A percentile compares a stretch with the other conserved stretches of the same genome.
Conservation (phyloP, 2,888 invertebrate genomes). For the Andrena haemorrhoa region DNA sequence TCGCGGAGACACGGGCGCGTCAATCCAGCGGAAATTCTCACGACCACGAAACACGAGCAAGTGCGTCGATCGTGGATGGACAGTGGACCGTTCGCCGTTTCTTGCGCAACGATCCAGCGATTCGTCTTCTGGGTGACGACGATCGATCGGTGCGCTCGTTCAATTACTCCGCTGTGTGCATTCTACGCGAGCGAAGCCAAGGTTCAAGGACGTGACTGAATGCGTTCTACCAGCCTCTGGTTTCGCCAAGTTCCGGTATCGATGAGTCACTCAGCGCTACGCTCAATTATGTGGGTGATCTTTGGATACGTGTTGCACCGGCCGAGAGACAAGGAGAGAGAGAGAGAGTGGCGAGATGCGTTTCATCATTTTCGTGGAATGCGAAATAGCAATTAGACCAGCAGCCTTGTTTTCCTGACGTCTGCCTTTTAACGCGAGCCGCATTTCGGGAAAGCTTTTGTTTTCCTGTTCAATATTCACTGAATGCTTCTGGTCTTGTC, state of each 20-base stretch:
- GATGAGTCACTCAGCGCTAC: constrained; percentile 61
- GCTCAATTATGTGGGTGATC: constrained; percentile 64
- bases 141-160: constrained; percentile 62
- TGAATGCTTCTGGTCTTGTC: no score
- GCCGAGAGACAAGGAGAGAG: background rate
- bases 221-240: constrained; percentile 58
- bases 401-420: constrained; percentile 8
- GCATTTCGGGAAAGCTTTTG: no score
- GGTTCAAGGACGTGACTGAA: constrained; percentile 70
- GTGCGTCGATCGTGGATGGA: constrained; percentile 42
- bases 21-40: constrained; percentile 10
- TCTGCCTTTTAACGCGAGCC: background rate
- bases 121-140: constrained; percentile 67
- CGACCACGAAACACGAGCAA: constrained; percentile 19
- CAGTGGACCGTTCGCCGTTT: constrained; percentile 39
- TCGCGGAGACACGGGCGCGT: background rate
- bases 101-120: constrained; percentile 59
- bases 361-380: constrained; percentile 34
- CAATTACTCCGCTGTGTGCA: constrained; percentile 67
- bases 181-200: constrained; percentile 68
- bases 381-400: constrained; percentile 1
- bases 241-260: constrained; percentile 71
- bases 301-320: constrained; percentile 10
- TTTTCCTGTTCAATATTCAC: no score
- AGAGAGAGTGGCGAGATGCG: background rate